Evolutionary conservation across 2,797 vertebrate species (phyloP).

Genomic region (Sarcoramphus papa): DNA sequence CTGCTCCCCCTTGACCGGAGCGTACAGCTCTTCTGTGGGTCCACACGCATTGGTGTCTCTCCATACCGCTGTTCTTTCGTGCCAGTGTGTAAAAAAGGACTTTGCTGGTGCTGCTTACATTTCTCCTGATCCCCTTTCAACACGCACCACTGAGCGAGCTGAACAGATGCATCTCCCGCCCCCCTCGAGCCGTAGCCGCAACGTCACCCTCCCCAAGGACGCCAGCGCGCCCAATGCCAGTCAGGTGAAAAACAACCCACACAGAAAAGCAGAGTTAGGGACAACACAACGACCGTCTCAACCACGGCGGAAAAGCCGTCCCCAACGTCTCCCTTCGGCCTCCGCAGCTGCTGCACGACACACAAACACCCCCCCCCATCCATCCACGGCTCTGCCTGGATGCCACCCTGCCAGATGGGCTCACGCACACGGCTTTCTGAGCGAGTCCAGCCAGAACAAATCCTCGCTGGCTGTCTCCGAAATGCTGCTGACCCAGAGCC

Average conservation of each 20-base stretch:
- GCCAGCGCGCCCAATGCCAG: fast-evolving
- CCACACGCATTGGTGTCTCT: fast-evolving
- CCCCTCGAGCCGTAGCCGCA: fast-evolving
- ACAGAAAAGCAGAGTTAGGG: neutral
- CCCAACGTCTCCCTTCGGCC: neutral
- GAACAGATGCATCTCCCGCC: neutral
- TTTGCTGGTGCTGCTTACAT: neutral
- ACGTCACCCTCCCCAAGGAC: neutral
- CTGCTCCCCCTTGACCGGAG: neutral
- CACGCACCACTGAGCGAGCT: fast-evolving
- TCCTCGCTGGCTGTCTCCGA: neutral
- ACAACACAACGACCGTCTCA: neutral
- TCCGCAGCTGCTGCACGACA: neutral
- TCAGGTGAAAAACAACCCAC: neutral
- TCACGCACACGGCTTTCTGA: fast-evolving
- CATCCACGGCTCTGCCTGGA: neutral
- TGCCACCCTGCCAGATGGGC: neutral
- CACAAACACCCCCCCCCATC: too few species aligned
- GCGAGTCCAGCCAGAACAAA: neutral
- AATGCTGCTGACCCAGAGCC: neutral
- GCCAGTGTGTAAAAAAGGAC: fast-evolving
- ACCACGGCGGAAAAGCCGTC: neutral
- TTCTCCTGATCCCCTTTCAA: neutral
- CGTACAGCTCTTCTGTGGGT: neutral
- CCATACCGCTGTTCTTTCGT: fast-evolving